These are phyloP conservation scores for Dysmachus trigonus DNA, from an alignment of 2,888 invertebrate species.

Conservation along the genomic window DNA sequence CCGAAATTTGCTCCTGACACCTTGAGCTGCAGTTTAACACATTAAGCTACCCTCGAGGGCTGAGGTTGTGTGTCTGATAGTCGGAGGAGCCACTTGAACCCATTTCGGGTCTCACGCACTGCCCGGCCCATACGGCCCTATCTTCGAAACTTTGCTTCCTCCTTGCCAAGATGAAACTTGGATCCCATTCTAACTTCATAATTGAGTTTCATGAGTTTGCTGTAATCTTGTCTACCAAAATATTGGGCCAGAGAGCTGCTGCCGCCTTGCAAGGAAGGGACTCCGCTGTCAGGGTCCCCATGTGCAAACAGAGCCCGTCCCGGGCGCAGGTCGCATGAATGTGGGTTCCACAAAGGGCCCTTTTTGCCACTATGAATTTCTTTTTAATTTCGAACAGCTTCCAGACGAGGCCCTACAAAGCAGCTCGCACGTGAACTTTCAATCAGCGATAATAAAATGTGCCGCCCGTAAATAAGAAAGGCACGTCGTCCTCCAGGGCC, in stretches of 20 bases:
- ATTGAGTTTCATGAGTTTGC: constrained; percentile 21
- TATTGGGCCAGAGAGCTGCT: neutral
- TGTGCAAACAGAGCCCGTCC: neutral
- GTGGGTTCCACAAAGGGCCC: neutral
- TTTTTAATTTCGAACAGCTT: neutral
- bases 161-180: neutral
- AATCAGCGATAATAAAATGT: constrained; percentile 26
- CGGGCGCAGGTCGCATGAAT: neutral
- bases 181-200: constrained; percentile 30
- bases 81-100: neutral
- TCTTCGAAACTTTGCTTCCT: neutral
- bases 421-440: neutral
- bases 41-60: neutral
- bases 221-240: constrained; percentile 4
- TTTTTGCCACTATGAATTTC: neutral
- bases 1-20: neutral
- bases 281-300: neutral
- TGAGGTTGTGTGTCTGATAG: neutral
- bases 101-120: neutral
- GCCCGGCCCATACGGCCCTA: neutral
- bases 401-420: neutral
- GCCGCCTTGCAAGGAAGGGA: neutral
- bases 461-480: neutral
- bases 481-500: neutral
- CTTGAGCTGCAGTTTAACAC: neutral